Evolutionary conservation across 2,113 vertebrate genomes (phyloP), one percentile per base, ranked within the genome.

Genomic region (Glareola pratincola): DNA sequence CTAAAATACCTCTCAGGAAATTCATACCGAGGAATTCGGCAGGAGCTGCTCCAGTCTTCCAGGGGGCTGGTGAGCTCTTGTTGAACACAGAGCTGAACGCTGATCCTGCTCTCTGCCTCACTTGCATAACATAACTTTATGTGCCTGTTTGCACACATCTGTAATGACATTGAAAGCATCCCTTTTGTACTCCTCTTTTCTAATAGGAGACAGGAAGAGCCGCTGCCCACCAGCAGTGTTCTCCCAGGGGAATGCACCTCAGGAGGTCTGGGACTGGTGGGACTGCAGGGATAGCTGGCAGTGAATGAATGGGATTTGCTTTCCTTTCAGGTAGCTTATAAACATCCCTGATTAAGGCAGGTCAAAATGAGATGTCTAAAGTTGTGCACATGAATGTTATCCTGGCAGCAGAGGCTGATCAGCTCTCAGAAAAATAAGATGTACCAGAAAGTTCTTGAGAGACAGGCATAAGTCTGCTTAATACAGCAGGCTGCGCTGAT

Each of bases 201-300:
- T 50, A 75, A 75, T 51, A 88, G 97, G 62, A 92, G 73, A 39
- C 74, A 4, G 59, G 60, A 96, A 69, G 69, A 90, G 37, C 63
- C n/a, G 36, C 89, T 92, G 86, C 86, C 93, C 90, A 82, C 88
- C 77, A 57, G 67, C 24, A 22, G 10, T 64, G 24, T 74, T 56
- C 69, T 96, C 95, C 79, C 71, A 94, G 74, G 95, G 88, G 53
- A 63, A 32, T 13, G 2, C 34, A 68, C 34, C 76, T 57, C 72
- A n/a, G 80, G 50, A 93, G 57, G 85, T 72, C 95, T 94, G 96
- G 85, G 83, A 92, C 88, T 88, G 67, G 87, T 88, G 64, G 36
- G 22, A 48, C 81, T 85, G 73, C 88, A 96, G 97, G 92, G 94
- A 87, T 37, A 84, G 50, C 89, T 97, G 92, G 71, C 78, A 66